A percentile compares a stretch with the other conserved stretches of the same genome.
These are phyloP conservation scores for Idaea straminata DNA, from an alignment of 2,888 invertebrate species.

Conservation along the genomic window DNA sequence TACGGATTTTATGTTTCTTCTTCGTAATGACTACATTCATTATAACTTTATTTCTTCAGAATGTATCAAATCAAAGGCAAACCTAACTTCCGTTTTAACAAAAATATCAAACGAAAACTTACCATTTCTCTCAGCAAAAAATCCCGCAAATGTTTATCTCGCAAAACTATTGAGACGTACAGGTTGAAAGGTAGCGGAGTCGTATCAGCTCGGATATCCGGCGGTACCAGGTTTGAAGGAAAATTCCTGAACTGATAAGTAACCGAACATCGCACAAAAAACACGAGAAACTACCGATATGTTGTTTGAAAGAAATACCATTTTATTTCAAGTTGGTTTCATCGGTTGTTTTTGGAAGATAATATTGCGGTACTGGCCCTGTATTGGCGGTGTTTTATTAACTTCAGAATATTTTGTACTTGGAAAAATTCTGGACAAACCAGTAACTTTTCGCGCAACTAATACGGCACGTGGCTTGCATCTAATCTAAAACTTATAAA, in stretches of 20 bases:
- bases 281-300: conserved; percentile 2
- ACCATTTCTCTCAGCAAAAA: conserved; percentile 28
- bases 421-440: too few species aligned
- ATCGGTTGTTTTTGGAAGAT: neutral
- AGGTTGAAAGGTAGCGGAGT: conserved; percentile 22
- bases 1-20: too few species aligned
- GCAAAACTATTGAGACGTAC: conserved; percentile 5
- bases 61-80: neutral
- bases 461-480: too few species aligned
- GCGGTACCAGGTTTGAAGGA: conserved; percentile 38
- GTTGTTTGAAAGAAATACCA: conserved; percentile 3
- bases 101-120: neutral
- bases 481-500: neutral
- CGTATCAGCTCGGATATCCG: conserved; percentile 47
- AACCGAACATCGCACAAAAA: conserved; percentile 31
- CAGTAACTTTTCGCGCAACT: too few species aligned
- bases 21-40: too few species aligned
- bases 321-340: conserved; percentile 6
- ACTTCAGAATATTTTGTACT: too few species aligned
- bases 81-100: neutral
- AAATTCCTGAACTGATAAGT: conserved; percentile 45
- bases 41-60: too few species aligned
- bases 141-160: conserved; percentile 32
- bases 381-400: too few species aligned
- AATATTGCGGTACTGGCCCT: neutral